Conservation (phyloP, 2,888 invertebrate genomes). For the Aelia acuminata region DNA sequence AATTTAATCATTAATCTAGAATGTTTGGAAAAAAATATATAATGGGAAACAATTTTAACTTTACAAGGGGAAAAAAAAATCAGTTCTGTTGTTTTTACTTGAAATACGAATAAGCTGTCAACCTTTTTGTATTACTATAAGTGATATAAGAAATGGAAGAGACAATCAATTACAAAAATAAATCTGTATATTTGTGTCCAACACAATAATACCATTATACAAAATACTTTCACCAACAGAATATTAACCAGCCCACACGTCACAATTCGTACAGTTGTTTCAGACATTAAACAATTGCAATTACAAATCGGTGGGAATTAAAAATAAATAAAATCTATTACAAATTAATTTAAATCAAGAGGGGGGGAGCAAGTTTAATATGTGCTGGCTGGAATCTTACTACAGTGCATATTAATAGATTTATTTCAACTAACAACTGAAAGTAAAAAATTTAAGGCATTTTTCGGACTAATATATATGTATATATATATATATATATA, state of each 20-base stretch:
- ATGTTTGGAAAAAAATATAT: background rate
- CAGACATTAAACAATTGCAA: background rate
- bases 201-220: conserved; percentile 58
- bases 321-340: background rate
- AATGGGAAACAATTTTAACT: background rate
- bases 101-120: background rate
- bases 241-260: conserved; percentile 37
- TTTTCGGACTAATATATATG: conserved; percentile 42
- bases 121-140: background rate
- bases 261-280: background rate
- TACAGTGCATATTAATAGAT: conserved; percentile 27
- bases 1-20: background rate
- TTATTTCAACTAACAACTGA: conserved; percentile 36
- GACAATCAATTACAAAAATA: conserved; percentile 57
- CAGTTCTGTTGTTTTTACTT: background rate
- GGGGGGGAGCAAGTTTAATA: background rate
- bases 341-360: background rate
- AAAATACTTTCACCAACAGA: conserved; percentile 51
- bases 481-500: background rate
- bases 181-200: conserved; percentile 57
- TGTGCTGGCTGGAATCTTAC: conserved; percentile 40
- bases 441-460: conserved; percentile 45
- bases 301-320: conserved; percentile 29
- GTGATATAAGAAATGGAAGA: conserved; percentile 55
- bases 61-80: background rate